Evolutionary conservation across 2,888 invertebrate species (phyloP).

Genomic region (Epirrita christyi): DNA sequence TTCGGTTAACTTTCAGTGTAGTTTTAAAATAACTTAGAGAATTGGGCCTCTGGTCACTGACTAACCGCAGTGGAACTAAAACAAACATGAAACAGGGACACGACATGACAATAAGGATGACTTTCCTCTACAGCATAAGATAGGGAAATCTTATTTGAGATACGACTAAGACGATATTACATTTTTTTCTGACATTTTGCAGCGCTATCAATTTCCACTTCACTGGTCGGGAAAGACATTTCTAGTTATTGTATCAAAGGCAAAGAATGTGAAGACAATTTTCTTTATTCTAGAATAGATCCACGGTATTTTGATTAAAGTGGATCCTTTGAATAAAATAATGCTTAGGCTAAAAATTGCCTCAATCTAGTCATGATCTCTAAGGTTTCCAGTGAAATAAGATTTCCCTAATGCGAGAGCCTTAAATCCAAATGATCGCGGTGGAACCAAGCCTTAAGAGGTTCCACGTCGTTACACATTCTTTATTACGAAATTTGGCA

Average conservation of each 20-base stretch:
- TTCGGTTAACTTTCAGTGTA: too few species aligned
- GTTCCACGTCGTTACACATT: slow-evolving; percentile 8
- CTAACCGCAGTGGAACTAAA: too few species aligned
- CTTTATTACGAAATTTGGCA: slow-evolving; percentile 10
- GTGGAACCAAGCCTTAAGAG: slow-evolving; percentile 5
- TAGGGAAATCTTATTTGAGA: too few species aligned
- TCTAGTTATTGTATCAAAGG: not conserved
- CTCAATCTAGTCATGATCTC: slow-evolving; percentile 5
- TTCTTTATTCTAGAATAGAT: not conserved
- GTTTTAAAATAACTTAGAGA: too few species aligned
- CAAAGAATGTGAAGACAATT: not conserved
- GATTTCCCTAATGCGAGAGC: slow-evolving; percentile 14
- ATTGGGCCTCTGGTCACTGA: too few species aligned
- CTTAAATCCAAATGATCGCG: slow-evolving; percentile 3
- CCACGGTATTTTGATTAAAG: slow-evolving; percentile 1
- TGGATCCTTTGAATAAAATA: slow-evolving; percentile 24
- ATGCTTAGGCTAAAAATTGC: slow-evolving; percentile 13
- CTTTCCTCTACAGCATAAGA: too few species aligned
- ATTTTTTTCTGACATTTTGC: too few species aligned
- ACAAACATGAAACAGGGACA: too few species aligned
- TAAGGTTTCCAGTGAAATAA: slow-evolving; percentile 16
- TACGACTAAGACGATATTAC: too few species aligned
- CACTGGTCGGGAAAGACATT: not conserved
- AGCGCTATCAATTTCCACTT: not conserved
- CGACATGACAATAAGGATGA: too few species aligned